phyloP scores from a whole-genome alignment of 2,888 invertebrate species.

The Rhimphoctona megacephalus region DNA sequence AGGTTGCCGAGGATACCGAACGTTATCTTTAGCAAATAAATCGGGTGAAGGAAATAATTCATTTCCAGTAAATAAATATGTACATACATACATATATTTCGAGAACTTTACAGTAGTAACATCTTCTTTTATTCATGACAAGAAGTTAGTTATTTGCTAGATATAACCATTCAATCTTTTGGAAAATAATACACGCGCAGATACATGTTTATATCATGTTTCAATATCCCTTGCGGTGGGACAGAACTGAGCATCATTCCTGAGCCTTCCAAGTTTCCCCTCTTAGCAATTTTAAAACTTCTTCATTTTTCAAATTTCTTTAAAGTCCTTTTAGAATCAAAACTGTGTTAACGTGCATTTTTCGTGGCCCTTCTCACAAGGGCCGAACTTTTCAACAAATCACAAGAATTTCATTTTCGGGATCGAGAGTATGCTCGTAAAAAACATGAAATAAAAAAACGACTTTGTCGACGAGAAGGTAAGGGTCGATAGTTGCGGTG shows the following conservation, averaged over 20 bases:
- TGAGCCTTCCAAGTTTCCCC: background rate
- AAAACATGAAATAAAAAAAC: slow-evolving; percentile 64
- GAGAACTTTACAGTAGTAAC: background rate
- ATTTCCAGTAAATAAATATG: background rate
- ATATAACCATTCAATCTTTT: background rate
- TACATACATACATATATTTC: too few relatives aligned
- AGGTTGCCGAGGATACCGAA: background rate
- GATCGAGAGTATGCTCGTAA: slow-evolving; percentile 76
- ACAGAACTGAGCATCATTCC: background rate
- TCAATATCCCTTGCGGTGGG: background rate
- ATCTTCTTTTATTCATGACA: background rate
- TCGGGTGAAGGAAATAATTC: background rate
- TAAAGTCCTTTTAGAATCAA: slow-evolving; percentile 10
- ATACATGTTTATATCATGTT: background rate
- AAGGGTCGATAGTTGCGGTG: slow-evolving; percentile 48
- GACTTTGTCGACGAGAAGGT: slow-evolving; percentile 28
- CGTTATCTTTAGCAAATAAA: background rate
- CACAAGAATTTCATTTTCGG: slow-evolving; percentile 49
- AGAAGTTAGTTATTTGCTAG: background rate
- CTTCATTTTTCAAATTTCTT: slow-evolving; percentile 17
- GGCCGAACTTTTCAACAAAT: slow-evolving; percentile 39
- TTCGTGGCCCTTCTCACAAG: background rate
- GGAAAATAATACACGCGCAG: background rate
- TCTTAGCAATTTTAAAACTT: background rate
- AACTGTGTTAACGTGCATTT: slow-evolving; percentile 30